A percentile compares a stretch with the other conserved stretches of the same genome.
phyloP scores from a whole-genome alignment of 2,797 vertebrate genomes.

The Gallinago solitaria region DNA sequence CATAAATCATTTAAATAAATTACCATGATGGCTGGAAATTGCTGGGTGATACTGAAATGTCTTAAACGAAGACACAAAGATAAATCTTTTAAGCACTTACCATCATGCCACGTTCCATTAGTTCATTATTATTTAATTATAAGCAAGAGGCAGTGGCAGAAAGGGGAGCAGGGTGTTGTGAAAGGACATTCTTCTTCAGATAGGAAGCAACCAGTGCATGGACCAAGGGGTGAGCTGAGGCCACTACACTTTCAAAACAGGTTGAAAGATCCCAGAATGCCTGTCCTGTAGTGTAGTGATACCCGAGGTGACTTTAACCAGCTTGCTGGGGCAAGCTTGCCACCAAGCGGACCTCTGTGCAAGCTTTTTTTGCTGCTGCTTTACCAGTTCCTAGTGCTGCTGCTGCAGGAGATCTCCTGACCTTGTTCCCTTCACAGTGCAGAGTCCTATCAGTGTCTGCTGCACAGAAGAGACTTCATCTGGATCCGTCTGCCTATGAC shows the following conservation, averaged over 20 bases:
- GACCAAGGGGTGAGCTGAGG: neutral
- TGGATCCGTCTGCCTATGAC: neutral
- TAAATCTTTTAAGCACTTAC: conserved; percentile 48
- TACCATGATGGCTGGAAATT: conserved; percentile 49
- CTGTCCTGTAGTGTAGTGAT: neutral
- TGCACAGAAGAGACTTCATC: neutral
- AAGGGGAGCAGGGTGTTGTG: neutral
- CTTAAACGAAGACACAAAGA: conserved; percentile 58
- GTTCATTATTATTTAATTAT: conserved; percentile 25
- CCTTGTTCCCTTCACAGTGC: neutral
- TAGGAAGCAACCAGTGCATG: neutral
- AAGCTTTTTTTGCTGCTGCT: neutral
- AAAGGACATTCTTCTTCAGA: neutral
- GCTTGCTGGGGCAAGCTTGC: neutral
- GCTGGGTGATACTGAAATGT: conserved; percentile 49
- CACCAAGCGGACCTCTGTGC: neutral
- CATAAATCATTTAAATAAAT: conserved; percentile 74
- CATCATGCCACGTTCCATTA: conserved; percentile 34
- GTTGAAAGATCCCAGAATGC: neutral
- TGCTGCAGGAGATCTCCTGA: neutral
- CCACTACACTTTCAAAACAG: neutral
- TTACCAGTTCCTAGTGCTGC: neutral
- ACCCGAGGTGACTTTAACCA: neutral
- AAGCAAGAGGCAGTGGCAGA: neutral
- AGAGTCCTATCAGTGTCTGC: neutral